phyloP scores from a whole-genome alignment of 2,113 vertebrate species.

The Chaetodon trifascialis region DNA sequence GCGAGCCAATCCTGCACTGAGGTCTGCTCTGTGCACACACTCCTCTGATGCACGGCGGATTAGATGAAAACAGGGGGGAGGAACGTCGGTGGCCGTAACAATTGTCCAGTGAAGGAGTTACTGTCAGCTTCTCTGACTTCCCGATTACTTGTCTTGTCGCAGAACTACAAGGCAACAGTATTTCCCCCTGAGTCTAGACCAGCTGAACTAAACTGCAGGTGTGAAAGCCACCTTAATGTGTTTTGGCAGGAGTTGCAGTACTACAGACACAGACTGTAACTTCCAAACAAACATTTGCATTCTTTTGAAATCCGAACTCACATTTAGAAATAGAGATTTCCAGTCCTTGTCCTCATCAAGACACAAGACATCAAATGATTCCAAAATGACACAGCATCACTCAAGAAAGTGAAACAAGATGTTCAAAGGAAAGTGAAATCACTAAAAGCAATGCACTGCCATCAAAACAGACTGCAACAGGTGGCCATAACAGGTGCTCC shows the following conservation, averaged over 20 bases:
- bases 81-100: too few relatives aligned
- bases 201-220: background rate
- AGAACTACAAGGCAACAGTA: background rate
- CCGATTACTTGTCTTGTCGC: background rate
- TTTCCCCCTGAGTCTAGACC: background rate
- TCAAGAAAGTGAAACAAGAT: background rate
- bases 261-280: background rate
- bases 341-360: background rate
- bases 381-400: background rate
- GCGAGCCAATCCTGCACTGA: too few relatives aligned
- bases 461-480: slow-evolving; percentile 2
- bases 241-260: background rate
- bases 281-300: background rate
- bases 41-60: too few relatives aligned
- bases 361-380: background rate
- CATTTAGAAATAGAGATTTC: background rate
- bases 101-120: background rate
- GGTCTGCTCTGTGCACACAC: too few relatives aligned
- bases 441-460: too few relatives aligned
- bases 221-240: too few relatives aligned
- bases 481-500: background rate
- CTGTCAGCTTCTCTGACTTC: background rate
- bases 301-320: background rate
- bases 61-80: too few relatives aligned
- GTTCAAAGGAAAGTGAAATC: background rate